Evolutionary conservation across 2,113 vertebrate genomes (phyloP).

Genomic region (Bambusicola thoracicus): DNA sequence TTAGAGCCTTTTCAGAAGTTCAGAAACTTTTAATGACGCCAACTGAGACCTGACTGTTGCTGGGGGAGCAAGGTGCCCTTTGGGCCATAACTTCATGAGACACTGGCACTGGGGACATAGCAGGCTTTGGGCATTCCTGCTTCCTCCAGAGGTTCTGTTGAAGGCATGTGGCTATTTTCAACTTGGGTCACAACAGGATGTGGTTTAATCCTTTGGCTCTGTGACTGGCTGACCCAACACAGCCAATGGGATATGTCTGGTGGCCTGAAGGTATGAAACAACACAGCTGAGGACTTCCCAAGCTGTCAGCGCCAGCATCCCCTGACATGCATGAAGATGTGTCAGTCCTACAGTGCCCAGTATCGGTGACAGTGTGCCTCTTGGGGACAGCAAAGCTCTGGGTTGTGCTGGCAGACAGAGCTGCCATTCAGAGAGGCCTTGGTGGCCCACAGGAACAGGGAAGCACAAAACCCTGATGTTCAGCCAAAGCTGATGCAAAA

Average conservation of each 20-base stretch:
- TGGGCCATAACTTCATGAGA: neutral
- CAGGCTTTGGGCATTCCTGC: fast-evolving
- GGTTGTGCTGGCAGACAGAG: neutral
- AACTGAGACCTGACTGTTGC: neutral
- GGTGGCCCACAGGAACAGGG: neutral
- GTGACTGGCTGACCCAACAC: neutral
- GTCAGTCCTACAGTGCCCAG: no score
- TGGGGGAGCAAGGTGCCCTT: neutral
- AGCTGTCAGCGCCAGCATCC: neutral
- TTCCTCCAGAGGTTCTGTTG: neutral
- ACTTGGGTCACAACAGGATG: neutral
- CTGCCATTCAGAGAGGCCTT: neutral
- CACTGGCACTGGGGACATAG: fast-evolving
- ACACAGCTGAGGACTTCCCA: neutral
- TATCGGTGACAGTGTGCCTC: no score
- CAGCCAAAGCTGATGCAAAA: neutral
- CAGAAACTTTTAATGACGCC: neutral
- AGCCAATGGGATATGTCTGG: neutral
- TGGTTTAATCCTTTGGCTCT: neutral
- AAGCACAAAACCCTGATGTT: neutral
- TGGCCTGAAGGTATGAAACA: neutral
- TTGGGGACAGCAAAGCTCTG: neutral
- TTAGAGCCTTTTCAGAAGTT: neutral
- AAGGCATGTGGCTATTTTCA: neutral
- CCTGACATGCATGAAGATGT: neutral